Percentiles rank a stretch among this genome's conserved stretches.
Evolutionary conservation across 2,888 invertebrate species (phyloP).

Genomic region (Rotaria socialis): DNA sequence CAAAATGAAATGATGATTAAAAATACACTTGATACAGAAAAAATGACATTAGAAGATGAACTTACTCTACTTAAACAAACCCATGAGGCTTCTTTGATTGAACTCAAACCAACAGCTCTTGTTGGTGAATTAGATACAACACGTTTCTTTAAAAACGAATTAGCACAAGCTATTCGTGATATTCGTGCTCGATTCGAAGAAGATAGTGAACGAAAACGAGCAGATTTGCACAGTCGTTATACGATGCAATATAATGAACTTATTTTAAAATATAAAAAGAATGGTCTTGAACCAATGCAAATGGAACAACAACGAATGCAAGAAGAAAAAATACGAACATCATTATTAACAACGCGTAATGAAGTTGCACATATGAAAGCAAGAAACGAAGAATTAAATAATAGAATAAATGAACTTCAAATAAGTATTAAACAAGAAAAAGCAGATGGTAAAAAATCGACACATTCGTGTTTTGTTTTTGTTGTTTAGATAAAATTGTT

Average conservation of each 20-base stretch:
- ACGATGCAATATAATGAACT: constrained; percentile 45
- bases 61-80: constrained; percentile 41
- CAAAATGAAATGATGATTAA: constrained; percentile 42
- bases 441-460: constrained; percentile 24
- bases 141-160: constrained; percentile 45
- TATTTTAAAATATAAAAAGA: constrained; percentile 13
- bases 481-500: not conserved
- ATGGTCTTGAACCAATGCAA: constrained; percentile 42
- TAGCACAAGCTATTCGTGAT: constrained; percentile 46
- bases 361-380: constrained; percentile 46
- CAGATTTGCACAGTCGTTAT: constrained; percentile 44
- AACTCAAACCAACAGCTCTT: constrained; percentile 41
- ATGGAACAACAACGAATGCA: constrained; percentile 38
- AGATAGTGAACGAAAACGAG: constrained; percentile 41
- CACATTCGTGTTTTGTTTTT: too few relatives aligned
- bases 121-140: constrained; percentile 44
- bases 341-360: constrained; percentile 37
- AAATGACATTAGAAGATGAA: constrained; percentile 46
- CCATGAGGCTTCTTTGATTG: constrained; percentile 42
- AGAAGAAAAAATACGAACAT: constrained; percentile 40
- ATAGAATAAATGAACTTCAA: constrained; percentile 44
- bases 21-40: constrained; percentile 45
- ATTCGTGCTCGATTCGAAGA: constrained; percentile 46
- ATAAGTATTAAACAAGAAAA: constrained; percentile 36
- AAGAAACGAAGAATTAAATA: constrained; percentile 44